Percentiles rank a stretch among this genome's conserved stretches.
These are phyloP conservation scores for Philaenus spumarius DNA, from an alignment of 1,140 invertebrate genomes.

Conservation along the genomic window DNA sequence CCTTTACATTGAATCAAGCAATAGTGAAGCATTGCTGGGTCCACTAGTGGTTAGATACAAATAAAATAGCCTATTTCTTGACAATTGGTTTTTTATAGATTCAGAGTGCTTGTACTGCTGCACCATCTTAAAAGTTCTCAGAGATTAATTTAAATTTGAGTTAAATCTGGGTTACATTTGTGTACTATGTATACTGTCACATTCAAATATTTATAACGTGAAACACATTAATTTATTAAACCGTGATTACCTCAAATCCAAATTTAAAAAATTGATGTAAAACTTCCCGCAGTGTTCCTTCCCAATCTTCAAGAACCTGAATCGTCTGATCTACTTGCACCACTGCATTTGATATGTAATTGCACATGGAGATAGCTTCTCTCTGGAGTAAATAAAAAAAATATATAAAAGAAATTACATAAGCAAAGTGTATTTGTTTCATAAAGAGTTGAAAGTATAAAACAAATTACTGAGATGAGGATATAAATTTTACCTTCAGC, in stretches of 20 bases:
- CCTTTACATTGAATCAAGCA: no score
- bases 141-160: no score
- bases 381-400: conserved; percentile 39
- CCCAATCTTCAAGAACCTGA: conserved; percentile 40
- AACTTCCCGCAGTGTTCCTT: conserved; percentile 66
- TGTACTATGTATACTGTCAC: no score
- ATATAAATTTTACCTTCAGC: conserved; percentile 47
- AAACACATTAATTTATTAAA: no score
- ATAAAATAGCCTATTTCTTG: no score
- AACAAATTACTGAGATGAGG: not conserved
- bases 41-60: no score
- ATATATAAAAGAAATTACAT: not conserved
- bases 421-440: not conserved
- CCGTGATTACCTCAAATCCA: conserved; percentile 67
- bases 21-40: no score
- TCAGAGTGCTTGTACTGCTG: no score
- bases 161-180: no score
- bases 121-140: no score
- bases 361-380: conserved; percentile 52
- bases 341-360: conserved; percentile 53
- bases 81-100: no score
- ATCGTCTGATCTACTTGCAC: conserved; percentile 49
- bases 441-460: conserved; percentile 13
- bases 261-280: conserved; percentile 81
- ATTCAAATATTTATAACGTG: no score